Base-by-base conservation (phyloP, 2,888 invertebrate genomes). In the Meghimatium bilineatum region DNA sequence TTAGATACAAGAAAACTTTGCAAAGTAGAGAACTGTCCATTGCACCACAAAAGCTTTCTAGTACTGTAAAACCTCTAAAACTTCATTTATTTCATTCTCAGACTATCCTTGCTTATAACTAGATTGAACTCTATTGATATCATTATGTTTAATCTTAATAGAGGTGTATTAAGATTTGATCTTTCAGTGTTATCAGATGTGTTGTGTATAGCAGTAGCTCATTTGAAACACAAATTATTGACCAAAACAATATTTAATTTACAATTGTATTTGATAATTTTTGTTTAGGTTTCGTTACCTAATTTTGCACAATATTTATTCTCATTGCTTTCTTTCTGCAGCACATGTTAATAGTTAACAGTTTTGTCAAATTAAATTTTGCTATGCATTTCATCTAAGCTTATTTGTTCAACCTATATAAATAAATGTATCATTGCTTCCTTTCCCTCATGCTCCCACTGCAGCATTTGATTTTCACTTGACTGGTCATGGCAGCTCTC, bases 401-500 rank as follows among this genome's bases (percentile, higher is more conserved):
- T 63, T 49, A 38, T 17, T 60, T 44, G 12, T 63, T 36, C 14
- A 0, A 14, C 63, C 10, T 63, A 0, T 77, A 36, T 60, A 77
- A 60, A 66, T 49, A 63, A 23, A 38, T 32, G 49, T 36, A 77
- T 72, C 26, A 80, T 69, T 80, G 44, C 72, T 60, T 72, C 52
- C 56, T 52, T 84, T 49, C 56, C 63, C 38, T 77, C 78, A 52
- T 77, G 32, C 69, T 72, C 75, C 63, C 60, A 63, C 29, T 60
- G 69, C 86, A 87, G 87, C 80, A 32, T 84, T 87, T 78, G 86
- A 86, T 82, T 87, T 87, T 84, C 86, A 85, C 75, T 71, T 81
- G 82, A 87, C 87, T 29, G 81, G 76, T 29, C 83, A 81, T 34
- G 87, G 87, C 66, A 69, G 83, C 38, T 84, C 86, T 63, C 86